Percentiles rank a stretch among this genome's conserved stretches.
Evolutionary conservation across 2,888 invertebrate genomes (phyloP).

Genomic region (Mamestra brassicae): DNA sequence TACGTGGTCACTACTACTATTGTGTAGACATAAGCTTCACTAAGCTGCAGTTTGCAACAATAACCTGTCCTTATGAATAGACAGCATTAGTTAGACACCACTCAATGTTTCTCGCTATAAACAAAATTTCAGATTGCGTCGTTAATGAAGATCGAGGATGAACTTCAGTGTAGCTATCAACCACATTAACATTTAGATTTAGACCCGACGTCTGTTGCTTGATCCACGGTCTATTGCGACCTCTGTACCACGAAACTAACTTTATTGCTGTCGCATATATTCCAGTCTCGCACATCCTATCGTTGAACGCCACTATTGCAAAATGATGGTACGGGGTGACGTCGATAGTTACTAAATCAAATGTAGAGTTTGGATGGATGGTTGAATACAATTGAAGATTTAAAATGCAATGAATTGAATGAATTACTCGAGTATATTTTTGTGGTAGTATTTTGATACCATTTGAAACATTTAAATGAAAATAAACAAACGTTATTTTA

Average conservation of each 20-base stretch:
- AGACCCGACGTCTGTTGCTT: conserved; percentile 62
- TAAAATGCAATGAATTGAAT: conserved; percentile 32
- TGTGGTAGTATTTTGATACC: not conserved
- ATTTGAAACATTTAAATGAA: conserved; percentile 11
- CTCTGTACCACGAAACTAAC: conserved; percentile 40
- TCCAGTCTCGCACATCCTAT: conserved; percentile 9
- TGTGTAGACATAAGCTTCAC: conserved; percentile 65
- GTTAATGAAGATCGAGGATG: conserved; percentile 39
- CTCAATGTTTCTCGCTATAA: conserved; percentile 26
- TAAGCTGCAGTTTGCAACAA: conserved; percentile 64
- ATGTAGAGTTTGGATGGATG: conserved; percentile 10
- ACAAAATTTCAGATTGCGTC: conserved; percentile 30
- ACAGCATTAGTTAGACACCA: conserved; percentile 5
- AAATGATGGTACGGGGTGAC: conserved; percentile 37
- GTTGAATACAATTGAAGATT: conserved; percentile 28
- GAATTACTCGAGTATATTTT: not conserved
- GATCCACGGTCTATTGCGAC: conserved; percentile 64
- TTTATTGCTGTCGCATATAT: conserved; percentile 10
- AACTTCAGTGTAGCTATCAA: conserved; percentile 40
- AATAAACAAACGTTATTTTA: conserved; percentile 28
- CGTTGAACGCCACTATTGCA: conserved; percentile 12
- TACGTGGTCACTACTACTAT: conserved; percentile 69
- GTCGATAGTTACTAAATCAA: conserved; percentile 44
- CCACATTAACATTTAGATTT: conserved; percentile 70
- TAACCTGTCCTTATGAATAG: conserved; percentile 32